phyloP scores from a whole-genome alignment of 2,797 vertebrate genomes.

The Enteromius anoplus region DNA sequence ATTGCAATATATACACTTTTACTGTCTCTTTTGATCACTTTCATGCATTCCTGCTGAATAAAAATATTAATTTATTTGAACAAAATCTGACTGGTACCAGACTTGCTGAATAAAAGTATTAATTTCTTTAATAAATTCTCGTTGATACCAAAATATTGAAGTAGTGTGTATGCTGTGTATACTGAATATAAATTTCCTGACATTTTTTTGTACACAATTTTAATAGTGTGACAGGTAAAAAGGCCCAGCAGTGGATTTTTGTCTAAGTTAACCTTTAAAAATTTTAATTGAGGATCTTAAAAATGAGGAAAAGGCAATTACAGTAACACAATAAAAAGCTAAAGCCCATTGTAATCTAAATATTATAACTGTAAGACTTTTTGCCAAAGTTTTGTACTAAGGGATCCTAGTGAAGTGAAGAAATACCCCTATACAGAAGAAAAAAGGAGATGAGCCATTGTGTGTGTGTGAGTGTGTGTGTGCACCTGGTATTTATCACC shows the following conservation, averaged over 20 bases:
- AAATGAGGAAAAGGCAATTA: background rate
- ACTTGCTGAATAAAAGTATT: background rate
- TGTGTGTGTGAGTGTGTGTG: slow-evolving; percentile 13
- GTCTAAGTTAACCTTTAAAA: slow-evolving; percentile 1
- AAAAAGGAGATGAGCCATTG: background rate
- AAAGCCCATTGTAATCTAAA: background rate
- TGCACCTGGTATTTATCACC: too few relatives aligned
- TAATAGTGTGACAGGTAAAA: background rate
- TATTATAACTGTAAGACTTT: background rate
- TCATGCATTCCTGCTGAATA: background rate
- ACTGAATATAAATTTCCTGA: background rate
- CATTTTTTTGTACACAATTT: background rate
- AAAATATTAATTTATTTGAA: background rate
- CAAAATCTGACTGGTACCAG: background rate
- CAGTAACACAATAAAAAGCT: slow-evolving; percentile 8
- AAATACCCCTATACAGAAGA: background rate
- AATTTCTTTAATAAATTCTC: background rate
- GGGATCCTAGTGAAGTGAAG: background rate
- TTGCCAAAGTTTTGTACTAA: background rate
- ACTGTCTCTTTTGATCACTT: background rate
- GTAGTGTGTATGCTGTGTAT: background rate
- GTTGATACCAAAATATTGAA: background rate
- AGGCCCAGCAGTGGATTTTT: background rate
- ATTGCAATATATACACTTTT: background rate
- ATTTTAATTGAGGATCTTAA: background rate